Conservation (phyloP, 37 sponge, comb jelly and placozoan species). For the Halisarca cf. caerulea region DNA sequence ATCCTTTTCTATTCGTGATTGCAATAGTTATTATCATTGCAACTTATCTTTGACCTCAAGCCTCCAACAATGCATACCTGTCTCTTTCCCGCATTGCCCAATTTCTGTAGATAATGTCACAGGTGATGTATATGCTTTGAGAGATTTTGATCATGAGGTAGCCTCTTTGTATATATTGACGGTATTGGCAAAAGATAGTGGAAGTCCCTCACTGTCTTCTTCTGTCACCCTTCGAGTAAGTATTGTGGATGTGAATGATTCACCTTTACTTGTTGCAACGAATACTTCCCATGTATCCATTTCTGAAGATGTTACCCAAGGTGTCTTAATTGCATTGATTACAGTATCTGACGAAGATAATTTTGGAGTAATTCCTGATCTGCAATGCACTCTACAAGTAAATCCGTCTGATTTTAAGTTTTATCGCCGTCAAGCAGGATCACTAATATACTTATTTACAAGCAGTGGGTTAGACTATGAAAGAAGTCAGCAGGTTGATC, state of each 20-base stretch:
- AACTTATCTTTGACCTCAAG: no score
- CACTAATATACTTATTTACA: neutral
- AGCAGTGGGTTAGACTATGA: neutral
- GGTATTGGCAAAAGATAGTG: neutral
- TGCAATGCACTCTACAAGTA: neutral
- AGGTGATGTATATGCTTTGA: neutral
- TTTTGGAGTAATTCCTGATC: neutral
- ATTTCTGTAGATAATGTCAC: neutral
- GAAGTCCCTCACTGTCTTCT: neutral
- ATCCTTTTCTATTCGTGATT: constrained; percentile 27
- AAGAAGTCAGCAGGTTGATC: neutral
- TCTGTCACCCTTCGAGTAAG: neutral
- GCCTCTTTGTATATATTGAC: neutral
- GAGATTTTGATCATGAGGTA: neutral
- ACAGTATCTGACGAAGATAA: neutral
- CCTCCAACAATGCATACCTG: no score
- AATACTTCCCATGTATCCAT: neutral
- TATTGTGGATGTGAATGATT: constrained; percentile 9
- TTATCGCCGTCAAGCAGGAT: neutral
- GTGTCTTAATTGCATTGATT: neutral
- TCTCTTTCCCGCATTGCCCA: neutral
- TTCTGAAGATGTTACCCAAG: neutral
- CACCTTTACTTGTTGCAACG: neutral
- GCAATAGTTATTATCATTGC: neutral
- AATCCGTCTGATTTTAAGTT: neutral